phyloP scores from a whole-genome alignment of 2,888 invertebrate genomes.

The Agrotis segetum region DNA sequence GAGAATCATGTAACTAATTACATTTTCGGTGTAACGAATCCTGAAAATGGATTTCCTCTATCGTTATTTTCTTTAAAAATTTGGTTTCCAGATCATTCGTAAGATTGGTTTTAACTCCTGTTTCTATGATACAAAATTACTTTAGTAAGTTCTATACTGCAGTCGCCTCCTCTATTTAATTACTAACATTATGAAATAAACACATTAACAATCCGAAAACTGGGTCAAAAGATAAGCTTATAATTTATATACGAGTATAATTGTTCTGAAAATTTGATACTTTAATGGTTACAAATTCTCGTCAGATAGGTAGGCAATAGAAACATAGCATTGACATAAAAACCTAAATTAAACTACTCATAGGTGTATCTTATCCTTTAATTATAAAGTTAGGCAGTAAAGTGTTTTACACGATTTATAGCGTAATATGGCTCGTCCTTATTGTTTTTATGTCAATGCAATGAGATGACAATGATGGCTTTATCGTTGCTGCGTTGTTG shows the following conservation, averaged over 20 bases:
- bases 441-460: conserved; percentile 1
- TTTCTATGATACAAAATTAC: too few relatives aligned
- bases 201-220: conserved; percentile 6
- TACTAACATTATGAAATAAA: conserved; percentile 2
- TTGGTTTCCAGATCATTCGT: background rate
- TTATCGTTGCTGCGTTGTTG: too few relatives aligned
- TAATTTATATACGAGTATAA: conserved; percentile 5
- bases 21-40: background rate
- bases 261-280: conserved; percentile 23
- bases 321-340: conserved; percentile 19
- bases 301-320: conserved; percentile 3
- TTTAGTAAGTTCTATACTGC: background rate
- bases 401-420: conserved; percentile 10
- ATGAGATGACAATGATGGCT: background rate
- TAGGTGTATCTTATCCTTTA: background rate
- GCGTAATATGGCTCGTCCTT: background rate
- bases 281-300: background rate
- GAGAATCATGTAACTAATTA: background rate
- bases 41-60: background rate
- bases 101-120: background rate
- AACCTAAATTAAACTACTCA: conserved; percentile 4
- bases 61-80: background rate
- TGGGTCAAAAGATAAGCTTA: conserved; percentile 31
- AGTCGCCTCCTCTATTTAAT: background rate
- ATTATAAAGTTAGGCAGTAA: background rate